Percentiles rank a stretch among this genome's conserved stretches.
Conservation (phyloP, 2,113 vertebrate genomes). For the Cacatua alba region DNA sequence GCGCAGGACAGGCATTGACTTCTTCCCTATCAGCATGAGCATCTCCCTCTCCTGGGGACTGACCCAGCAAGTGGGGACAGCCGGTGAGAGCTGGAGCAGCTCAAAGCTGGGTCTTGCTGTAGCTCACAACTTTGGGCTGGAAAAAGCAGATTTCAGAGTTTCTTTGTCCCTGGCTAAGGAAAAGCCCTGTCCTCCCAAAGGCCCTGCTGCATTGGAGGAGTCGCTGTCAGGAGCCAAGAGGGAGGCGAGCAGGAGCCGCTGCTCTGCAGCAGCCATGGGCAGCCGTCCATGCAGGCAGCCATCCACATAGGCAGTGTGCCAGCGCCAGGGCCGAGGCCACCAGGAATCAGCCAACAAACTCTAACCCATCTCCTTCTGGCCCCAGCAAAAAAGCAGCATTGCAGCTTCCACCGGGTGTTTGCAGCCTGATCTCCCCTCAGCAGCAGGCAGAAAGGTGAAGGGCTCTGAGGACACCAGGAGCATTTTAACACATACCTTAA, state of each 20-base stretch:
- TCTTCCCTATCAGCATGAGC: background rate
- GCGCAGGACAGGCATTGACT: background rate
- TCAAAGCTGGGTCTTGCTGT: background rate
- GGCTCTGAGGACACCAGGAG: background rate
- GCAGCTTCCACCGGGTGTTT: background rate
- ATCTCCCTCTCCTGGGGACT: background rate
- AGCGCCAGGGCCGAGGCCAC: background rate
- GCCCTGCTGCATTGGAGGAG: background rate
- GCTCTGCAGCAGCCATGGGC: conserved; percentile 13
- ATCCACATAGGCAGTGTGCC: background rate
- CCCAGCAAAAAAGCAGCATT: background rate
- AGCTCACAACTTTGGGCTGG: background rate
- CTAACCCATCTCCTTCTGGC: background rate
- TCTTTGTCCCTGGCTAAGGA: background rate
- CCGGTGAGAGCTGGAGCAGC: background rate
- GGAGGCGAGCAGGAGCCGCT: background rate
- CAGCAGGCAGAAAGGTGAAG: background rate
- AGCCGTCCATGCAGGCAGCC: background rate
- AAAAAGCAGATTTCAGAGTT: background rate
- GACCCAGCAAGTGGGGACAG: background rate
- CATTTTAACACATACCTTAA: background rate
- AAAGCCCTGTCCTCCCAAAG: background rate
- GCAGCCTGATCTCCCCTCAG: background rate
- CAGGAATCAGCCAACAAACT: background rate
- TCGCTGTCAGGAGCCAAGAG: background rate